Conservation (phyloP, 2,797 vertebrate species). For the Chloroceryle inda region DNA sequence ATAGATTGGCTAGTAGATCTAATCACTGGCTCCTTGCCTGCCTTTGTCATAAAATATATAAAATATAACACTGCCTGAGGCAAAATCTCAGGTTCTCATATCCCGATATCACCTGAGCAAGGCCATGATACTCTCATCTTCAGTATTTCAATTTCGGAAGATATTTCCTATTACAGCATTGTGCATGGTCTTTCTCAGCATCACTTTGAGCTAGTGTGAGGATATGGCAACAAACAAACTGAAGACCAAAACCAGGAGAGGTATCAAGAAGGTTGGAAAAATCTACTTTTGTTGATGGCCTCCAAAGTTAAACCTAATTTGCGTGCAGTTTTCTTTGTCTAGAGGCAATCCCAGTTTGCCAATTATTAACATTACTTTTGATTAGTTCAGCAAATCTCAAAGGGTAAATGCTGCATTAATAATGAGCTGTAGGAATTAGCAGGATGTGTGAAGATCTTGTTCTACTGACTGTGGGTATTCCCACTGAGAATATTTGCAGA, state of each 20-base stretch:
- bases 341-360: background rate
- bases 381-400: constrained; percentile 38
- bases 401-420: constrained; percentile 2
- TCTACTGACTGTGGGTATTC: background rate
- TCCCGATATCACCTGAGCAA: background rate
- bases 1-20: background rate
- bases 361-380: constrained; percentile 31
- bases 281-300: background rate
- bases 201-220: background rate
- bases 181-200: background rate
- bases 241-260: background rate
- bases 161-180: background rate
- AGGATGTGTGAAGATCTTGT: background rate
- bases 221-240: background rate
- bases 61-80: background rate
- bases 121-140: background rate
- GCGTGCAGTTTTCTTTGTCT: background rate
- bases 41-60: background rate
- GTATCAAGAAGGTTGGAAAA: background rate
- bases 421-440: background rate
- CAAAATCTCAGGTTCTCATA: background rate
- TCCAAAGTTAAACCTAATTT: background rate
- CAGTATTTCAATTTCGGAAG: background rate
- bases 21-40: background rate
- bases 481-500: background rate